Evolutionary conservation across 2,113 vertebrate genomes (phyloP).

Genomic region (Poicephalus meyeri): DNA sequence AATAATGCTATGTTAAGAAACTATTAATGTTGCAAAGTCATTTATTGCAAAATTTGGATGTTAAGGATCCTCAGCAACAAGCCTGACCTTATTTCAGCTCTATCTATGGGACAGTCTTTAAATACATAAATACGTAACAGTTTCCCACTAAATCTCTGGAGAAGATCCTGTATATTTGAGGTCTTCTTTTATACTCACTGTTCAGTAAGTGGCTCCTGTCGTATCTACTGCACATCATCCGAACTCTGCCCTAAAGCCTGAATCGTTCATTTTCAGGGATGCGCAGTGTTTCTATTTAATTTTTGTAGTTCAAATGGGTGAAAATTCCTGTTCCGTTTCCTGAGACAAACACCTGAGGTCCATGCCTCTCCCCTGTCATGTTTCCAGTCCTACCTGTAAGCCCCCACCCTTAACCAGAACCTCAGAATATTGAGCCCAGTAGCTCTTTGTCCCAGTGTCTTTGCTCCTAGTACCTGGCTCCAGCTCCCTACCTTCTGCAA

Average conservation of each 20-base stretch:
- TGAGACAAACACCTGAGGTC: not conserved
- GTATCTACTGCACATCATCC: not conserved
- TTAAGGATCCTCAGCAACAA: not conserved
- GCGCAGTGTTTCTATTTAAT: rapidly evolving
- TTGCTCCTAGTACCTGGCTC: not conserved
- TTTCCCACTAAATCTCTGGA: not conserved
- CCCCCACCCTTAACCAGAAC: not conserved
- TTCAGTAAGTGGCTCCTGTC: not conserved
- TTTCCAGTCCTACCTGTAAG: not conserved
- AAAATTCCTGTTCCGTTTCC: not conserved
- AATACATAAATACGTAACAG: not conserved
- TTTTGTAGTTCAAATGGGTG: not conserved
- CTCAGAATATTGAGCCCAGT: not conserved
- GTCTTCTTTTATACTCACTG: not conserved
- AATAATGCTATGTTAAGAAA: not conserved
- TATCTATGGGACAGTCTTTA: not conserved
- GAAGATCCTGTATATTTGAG: not conserved
- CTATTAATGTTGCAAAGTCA: not conserved
- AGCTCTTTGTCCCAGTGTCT: not conserved
- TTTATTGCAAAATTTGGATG: not conserved
- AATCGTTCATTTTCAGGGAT: not conserved
- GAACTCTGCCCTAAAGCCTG: not conserved
- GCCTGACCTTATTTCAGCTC: not conserved
- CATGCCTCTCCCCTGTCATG: not conserved
- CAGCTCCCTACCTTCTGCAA: not conserved